Conservation (phyloP, 1,140 invertebrate species). For the Drosophila baimaii region DNA sequence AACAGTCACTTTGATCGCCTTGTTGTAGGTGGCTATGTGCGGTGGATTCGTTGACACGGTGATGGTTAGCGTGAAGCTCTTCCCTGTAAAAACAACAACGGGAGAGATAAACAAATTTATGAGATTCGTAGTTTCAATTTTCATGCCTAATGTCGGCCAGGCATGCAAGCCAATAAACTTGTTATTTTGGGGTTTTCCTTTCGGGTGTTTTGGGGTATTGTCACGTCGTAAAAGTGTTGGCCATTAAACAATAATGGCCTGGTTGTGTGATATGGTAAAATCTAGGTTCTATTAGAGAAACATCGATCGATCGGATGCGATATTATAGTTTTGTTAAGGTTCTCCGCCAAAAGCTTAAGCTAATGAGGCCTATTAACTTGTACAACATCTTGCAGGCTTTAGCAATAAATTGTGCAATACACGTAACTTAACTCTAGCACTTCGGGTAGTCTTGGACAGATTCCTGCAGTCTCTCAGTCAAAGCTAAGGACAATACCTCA, state of each 20-base stretch:
- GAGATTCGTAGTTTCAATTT: slow-evolving; percentile 16
- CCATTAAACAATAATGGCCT: slow-evolving; percentile 29
- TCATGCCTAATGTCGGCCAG: slow-evolving; percentile 19
- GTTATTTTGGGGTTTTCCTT: slow-evolving; percentile 23
- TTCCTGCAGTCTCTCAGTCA: neutral
- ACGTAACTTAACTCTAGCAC: neutral
- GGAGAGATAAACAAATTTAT: slow-evolving; percentile 59
- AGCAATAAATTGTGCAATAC: neutral
- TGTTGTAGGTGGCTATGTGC: slow-evolving; percentile 98
- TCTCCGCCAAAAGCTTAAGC: neutral
- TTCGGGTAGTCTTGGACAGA: neutral
- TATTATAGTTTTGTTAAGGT: neutral
- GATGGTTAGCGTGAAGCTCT: slow-evolving; percentile 98
- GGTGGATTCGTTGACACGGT: slow-evolving; percentile 96
- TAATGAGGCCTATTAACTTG: neutral
- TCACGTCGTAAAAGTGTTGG: slow-evolving; percentile 68
- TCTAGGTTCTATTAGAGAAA: no score
- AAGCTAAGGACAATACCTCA: neutral
- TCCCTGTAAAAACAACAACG: slow-evolving; percentile 88
- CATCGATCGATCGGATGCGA: neutral
- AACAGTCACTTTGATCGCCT: slow-evolving; percentile 99
- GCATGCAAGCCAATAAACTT: slow-evolving; percentile 41
- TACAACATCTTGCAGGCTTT: no score
- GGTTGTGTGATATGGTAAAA: neutral
- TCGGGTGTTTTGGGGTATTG: slow-evolving; percentile 49